Evolutionary conservation across 35 echinoderm and acorn worm genomes (phyloP), one percentile per base, ranked within the genome.

Genomic region (Antedon bifida): DNA sequence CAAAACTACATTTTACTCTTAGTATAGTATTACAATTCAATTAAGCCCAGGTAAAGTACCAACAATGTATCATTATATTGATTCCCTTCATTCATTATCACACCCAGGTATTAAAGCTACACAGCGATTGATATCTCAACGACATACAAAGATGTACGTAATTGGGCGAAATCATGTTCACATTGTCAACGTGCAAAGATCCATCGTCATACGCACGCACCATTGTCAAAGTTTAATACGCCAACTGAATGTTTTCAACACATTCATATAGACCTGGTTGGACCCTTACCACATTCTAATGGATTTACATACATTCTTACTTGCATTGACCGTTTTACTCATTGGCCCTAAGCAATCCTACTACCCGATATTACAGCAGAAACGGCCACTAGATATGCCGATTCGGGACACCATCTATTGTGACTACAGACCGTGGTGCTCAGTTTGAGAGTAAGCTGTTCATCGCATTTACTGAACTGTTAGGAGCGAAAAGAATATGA

Each of bases 61-160:
- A n/a, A n/a, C n/a, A n/a, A n/a, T n/a, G n/a, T n/a, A n/a, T n/a
- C n/a, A n/a, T n/a, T 32, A n/a, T n/a, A n/a, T 82, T 46, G 32
- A 82, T 46, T 29, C 81, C 13, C 46, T 82, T 3, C 81, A 82
- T 82, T 82, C 81, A 0, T 33, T 82, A 33, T 82, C 81, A 82
- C 81, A 46, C 34, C 81, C 81, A 0, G 81, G 81, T 12, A 82
- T 82, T 46, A 82, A 51, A 56, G 81, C 81, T 82, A 51, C 81
- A 13, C 84, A 87, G 21, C 30, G 36, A 36, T 76, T 87, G 8
- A 78, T 87, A 10, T 46, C 79, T 16, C 0, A 46, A 38, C 79
- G 89, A 16, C 87, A 78, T 73, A 90, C 45, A 78, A 39, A 73
- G 90, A 91, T 36, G 44, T 91, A n/a, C 35, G 29, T 33, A 83